Conservation (phyloP, 1,140 invertebrate genomes). For the Hermetia illucens region DNA sequence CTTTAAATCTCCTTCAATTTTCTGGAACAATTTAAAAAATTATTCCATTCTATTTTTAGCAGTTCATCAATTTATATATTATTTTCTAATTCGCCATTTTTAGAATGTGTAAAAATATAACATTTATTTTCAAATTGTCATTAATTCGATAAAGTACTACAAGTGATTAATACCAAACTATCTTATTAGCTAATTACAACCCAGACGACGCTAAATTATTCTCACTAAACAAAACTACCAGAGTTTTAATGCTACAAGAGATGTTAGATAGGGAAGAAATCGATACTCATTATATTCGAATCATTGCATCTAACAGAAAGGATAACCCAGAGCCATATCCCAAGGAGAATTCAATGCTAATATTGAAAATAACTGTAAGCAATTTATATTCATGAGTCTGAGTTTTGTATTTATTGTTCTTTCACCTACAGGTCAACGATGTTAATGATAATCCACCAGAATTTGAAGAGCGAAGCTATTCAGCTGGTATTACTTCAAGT, state of each 20-base stretch:
- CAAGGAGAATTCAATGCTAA: slow-evolving; percentile 1
- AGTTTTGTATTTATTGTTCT: slow-evolving; percentile 7
- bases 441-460: slow-evolving; percentile 34
- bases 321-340: slow-evolving; percentile 10
- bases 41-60: no score
- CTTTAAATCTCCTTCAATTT: no score
- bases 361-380: slow-evolving; percentile 13
- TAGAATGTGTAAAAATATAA: no score
- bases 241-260: slow-evolving; percentile 22
- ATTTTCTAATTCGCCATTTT: no score
- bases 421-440: slow-evolving; percentile 32
- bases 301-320: slow-evolving; percentile 31
- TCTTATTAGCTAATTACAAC: slow-evolving; percentile 1
- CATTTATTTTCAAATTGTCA: no score
- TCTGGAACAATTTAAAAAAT: no score
- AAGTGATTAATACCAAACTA: no score
- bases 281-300: slow-evolving; percentile 18
- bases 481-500: slow-evolving; percentile 30
- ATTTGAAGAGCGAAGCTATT: slow-evolving; percentile 32
- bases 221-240: slow-evolving; percentile 20
- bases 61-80: no score
- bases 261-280: slow-evolving; percentile 29
- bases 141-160: no score
- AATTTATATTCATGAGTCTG: slow-evolving; percentile 4
- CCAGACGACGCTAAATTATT: slow-evolving; percentile 24